Evolutionary conservation across 1,140 invertebrate genomes (phyloP), one percentile per base, ranked within the genome.

Genomic region (Drosophila lowei): DNA sequence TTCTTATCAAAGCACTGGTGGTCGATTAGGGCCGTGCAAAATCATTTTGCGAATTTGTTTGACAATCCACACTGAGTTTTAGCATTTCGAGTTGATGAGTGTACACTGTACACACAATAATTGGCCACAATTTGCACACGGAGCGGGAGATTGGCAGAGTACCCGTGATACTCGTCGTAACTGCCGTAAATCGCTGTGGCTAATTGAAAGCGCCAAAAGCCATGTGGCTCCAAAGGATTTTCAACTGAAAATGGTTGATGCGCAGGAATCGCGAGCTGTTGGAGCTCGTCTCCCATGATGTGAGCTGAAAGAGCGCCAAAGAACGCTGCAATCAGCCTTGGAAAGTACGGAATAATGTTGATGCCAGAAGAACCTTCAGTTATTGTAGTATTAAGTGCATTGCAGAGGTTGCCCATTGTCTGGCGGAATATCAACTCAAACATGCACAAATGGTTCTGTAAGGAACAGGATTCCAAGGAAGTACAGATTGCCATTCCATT

Each of bases 1-100:
- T 1, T 13, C 6, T 25, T 18, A 25, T 38, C 34, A 38, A 13
- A 34, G 23, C 30, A 6, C 23, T 8, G n/a, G 13, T 8, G n/a
- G 13, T 48, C 25, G 64, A 49, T 68, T 56, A 15, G n/a, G n/a
- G 34, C n/a, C n/a, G 30, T 25, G 50, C 61, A 42, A 56, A 67
- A 56, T 18, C 43, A 11, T 18, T 49, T 48, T 41, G 16, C 46
- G 41, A 48, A 23, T 30, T 28, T 11, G 46, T 50, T 48, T 64
- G 57, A 30, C 47, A 16, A 49, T n/a, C 15, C 21, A 43, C 2
- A 6, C 21, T 64, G 42, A 65, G 47, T 54, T 41, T 42, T 11
- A 21, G 8, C 13, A 28, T 21, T 41, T 43, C 2, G 23, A 5
- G 23, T 25, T 4, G 23, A 2, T n/a, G 13, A n/a, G 34, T 34